Evolutionary conservation across 2,113 vertebrate genomes (phyloP).

Genomic region (Oxyruncus cristatus): DNA sequence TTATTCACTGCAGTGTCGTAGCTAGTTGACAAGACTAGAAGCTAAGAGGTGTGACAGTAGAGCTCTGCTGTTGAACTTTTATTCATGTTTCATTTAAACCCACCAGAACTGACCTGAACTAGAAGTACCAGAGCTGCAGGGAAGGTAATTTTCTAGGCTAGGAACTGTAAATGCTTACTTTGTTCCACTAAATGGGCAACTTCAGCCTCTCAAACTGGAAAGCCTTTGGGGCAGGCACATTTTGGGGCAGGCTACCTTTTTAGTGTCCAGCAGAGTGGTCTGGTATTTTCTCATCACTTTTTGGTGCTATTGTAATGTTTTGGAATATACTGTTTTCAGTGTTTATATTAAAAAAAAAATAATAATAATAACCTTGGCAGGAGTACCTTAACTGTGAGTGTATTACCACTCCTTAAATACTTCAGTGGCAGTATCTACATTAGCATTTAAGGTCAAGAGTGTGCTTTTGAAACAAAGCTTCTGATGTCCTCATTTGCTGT

Average conservation of each 20-base stretch:
- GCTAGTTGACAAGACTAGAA: not conserved
- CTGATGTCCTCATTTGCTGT: not conserved
- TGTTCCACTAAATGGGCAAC: not conserved
- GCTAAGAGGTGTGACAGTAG: not conserved
- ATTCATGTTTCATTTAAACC: not conserved
- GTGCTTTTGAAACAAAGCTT: not conserved
- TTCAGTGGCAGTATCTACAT: not conserved
- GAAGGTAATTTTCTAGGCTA: slow-evolving; percentile 8
- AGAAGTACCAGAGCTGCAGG: not conserved
- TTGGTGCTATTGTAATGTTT: not conserved
- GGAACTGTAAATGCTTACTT: not conserved
- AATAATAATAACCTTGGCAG: not conserved
- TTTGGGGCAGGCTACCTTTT: not conserved
- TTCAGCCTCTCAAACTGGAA: not conserved
- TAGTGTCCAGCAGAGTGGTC: not conserved
- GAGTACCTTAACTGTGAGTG: not conserved
- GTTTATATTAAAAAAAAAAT: not conserved
- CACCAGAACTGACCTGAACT: not conserved
- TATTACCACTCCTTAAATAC: not conserved
- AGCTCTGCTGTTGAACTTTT: not conserved
- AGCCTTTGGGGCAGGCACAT: not conserved
- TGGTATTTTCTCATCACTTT: not conserved
- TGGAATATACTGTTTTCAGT: not conserved
- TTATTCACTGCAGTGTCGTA: not conserved
- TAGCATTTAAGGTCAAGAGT: not conserved